Percentiles rank a stretch among this genome's conserved stretches.
These are phyloP conservation scores for Lepidonotus clava DNA, from an alignment of 2,888 invertebrate genomes.

Conservation along the genomic window DNA sequence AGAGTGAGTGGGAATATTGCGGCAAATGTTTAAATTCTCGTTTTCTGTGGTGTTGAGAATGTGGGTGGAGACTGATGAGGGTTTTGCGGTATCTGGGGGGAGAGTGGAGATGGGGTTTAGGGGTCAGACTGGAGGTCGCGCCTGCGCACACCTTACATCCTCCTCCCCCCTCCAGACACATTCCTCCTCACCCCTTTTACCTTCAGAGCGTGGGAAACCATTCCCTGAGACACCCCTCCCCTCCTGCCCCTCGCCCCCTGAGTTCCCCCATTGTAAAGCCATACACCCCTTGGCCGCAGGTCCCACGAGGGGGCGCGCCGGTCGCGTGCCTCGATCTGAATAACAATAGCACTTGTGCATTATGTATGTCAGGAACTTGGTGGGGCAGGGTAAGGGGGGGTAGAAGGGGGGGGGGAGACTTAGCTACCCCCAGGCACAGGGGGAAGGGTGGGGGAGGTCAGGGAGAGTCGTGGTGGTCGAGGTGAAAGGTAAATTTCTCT, in stretches of 20 bases:
- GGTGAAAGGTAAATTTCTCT: constrained; percentile 10
- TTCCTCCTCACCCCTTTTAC: background rate
- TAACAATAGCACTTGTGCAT: constrained; percentile 40
- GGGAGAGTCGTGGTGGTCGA: constrained; percentile 33
- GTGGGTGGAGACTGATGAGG: too few relatives aligned
- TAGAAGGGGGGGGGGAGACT: background rate
- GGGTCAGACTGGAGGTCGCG: too few relatives aligned
- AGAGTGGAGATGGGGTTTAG: too few relatives aligned
- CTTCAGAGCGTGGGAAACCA: constrained; percentile 38
- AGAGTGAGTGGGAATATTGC: too few relatives aligned
- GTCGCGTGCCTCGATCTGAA: constrained; percentile 41
- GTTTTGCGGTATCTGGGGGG: too few relatives aligned
- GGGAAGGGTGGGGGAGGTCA: too few relatives aligned
- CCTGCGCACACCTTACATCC: too few relatives aligned
- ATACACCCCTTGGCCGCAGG: constrained; percentile 6
- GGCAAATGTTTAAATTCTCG: too few relatives aligned
- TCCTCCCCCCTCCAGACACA: background rate
- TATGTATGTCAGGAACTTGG: background rate
- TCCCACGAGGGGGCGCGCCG: background rate
- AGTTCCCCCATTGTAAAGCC: background rate
- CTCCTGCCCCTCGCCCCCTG: background rate
- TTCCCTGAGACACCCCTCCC: background rate
- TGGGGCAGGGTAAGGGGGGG: background rate
- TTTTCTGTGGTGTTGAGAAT: too few relatives aligned
- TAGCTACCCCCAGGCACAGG: background rate